phyloP scores from a whole-genome alignment of 2,888 invertebrate species.

The Gasteruption jaculator region DNA sequence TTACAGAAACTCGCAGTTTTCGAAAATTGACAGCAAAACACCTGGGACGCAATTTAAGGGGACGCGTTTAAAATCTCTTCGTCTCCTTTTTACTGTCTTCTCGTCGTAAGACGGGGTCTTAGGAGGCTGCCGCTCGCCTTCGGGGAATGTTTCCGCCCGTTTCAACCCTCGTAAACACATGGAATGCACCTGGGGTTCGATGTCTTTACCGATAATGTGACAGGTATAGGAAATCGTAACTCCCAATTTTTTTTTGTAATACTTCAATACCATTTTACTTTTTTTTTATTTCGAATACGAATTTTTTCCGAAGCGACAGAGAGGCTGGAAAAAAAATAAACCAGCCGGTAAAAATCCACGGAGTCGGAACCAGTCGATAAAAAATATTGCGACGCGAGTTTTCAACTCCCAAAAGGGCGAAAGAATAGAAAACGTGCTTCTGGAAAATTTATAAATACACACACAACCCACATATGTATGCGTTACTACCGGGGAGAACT shows the following conservation, averaged over 20 bases:
- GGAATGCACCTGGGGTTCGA: constrained; percentile 43
- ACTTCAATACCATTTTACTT: constrained; percentile 26
- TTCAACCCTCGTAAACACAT: constrained; percentile 45
- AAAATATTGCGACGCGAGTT: no score
- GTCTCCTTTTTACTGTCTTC: no score
- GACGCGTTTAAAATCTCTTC: no score
- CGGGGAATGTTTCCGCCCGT: no score
- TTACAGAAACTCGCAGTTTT: no score
- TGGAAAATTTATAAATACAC: constrained; percentile 42
- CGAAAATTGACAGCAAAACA: no score
- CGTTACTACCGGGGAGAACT: constrained; percentile 4
- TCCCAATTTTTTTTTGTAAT: constrained; percentile 36
- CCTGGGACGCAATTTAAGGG: no score
- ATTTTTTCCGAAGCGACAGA: constrained; percentile 18
- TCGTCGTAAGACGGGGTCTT: no score
- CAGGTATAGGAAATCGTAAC: constrained; percentile 32
- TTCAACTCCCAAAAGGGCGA: no score
- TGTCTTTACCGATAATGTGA: constrained; percentile 42
- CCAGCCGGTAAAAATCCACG: no score
- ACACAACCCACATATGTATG: constrained; percentile 23
- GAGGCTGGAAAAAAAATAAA: constrained; percentile 18
- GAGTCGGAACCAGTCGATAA: no score
- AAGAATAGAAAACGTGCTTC: constrained; percentile 21
- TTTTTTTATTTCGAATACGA: constrained; percentile 10
- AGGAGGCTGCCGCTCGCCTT: constrained; percentile 20